phyloP scores from a whole-genome alignment of 53 echinoderm and acorn worm genomes.

The Patiria pectinifera region DNA sequence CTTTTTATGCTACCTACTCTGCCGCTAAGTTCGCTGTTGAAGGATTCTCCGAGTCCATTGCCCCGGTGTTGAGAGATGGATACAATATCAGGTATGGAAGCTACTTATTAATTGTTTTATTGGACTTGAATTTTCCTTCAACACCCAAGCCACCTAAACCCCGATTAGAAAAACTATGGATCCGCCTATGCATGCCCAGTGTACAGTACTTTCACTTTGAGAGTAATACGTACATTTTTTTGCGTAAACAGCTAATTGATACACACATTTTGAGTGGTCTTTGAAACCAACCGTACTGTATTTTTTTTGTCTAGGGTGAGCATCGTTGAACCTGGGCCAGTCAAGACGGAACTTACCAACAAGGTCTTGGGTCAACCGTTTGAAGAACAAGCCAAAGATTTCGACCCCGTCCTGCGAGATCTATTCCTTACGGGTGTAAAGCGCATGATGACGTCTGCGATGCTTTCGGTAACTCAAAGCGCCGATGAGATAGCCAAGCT shows the following conservation, averaged over 20 bases:
- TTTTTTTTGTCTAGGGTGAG: constrained; percentile 6
- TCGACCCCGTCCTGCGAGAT: not conserved
- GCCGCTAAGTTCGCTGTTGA: constrained; percentile 39
- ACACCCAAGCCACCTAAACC: no score
- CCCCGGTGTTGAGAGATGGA: constrained; percentile 8
- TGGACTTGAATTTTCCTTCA: no score
- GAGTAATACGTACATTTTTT: no score
- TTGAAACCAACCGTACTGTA: not conserved
- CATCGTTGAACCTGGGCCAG: constrained; percentile 32
- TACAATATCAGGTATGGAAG: constrained; percentile 29
- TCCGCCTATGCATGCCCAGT: no score
- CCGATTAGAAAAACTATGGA: no score
- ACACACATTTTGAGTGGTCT: not conserved
- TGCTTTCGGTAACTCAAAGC: not conserved
- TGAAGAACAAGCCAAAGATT: not conserved
- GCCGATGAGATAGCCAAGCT: constrained; percentile 13
- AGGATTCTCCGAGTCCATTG: constrained; percentile 44
- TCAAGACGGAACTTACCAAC: not conserved
- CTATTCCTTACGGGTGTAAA: not conserved
- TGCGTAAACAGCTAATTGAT: no score
- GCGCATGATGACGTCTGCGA: no score
- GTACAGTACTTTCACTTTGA: no score
- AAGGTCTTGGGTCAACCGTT: not conserved
- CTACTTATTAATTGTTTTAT: not conserved
- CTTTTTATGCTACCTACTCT: constrained; percentile 22